Percentiles rank a stretch among this genome's conserved stretches.
Evolutionary conservation across 2,888 invertebrate genomes (phyloP).

Genomic region (Stegana nigrithorax): DNA sequence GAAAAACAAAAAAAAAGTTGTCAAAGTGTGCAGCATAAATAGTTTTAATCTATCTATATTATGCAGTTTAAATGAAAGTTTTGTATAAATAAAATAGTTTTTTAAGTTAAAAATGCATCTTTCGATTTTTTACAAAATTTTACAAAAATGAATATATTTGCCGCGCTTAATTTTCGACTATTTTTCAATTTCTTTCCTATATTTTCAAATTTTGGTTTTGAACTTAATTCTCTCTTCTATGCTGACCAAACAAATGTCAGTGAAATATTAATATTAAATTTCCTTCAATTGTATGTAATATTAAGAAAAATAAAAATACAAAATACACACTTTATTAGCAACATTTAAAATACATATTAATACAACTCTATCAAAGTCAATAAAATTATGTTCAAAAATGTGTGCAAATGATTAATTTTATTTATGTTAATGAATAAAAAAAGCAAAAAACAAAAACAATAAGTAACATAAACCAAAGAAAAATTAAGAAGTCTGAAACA

Average conservation of each 20-base stretch:
- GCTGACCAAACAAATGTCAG: too few relatives aligned
- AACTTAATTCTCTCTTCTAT: conserved; percentile 7
- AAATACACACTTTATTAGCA: conserved; percentile 44
- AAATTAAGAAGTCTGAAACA: conserved; percentile 4
- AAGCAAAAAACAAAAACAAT: not conserved
- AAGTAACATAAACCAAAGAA: not conserved
- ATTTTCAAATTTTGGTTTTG: conserved; percentile 7
- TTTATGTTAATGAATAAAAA: conserved; percentile 35
- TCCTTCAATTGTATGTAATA: conserved; percentile 7
- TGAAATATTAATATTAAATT: too few relatives aligned
- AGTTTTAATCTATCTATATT: not conserved
- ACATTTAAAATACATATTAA: conserved; percentile 36
- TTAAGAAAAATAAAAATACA: conserved; percentile 40
- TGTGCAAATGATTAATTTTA: conserved; percentile 56
- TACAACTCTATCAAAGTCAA: conserved; percentile 52
- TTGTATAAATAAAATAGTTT: not conserved
- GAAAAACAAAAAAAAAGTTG: not conserved
- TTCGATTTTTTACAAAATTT: not conserved
- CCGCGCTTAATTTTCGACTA: too few relatives aligned
- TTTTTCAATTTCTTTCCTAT: too few relatives aligned
- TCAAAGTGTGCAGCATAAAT: not conserved
- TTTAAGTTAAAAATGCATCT: not conserved
- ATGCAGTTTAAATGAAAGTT: conserved; percentile 2
- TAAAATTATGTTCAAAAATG: conserved; percentile 60
- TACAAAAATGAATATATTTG: conserved; percentile 15